These are phyloP conservation scores for Artemia franciscana DNA, from an alignment of 1,140 invertebrate genomes.

Conservation along the genomic window DNA sequence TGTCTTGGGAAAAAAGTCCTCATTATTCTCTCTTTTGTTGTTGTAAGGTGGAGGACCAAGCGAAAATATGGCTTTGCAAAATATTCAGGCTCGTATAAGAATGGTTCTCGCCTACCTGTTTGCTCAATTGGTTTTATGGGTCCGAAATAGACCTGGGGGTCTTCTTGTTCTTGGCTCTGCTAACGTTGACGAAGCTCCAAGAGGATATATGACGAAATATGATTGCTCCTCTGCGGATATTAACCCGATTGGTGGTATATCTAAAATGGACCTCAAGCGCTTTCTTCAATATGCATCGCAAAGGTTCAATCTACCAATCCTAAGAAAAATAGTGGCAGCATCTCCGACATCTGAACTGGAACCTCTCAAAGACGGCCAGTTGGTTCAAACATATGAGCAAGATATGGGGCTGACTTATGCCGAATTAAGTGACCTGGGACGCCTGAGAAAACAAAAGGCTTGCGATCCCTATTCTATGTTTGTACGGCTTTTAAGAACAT, in stretches of 20 bases:
- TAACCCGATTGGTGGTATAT: conserved; percentile 95
- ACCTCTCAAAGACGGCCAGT: conserved; percentile 48
- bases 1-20: too few relatives aligned
- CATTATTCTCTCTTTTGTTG: too few relatives aligned
- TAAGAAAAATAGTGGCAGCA: conserved; percentile 57
- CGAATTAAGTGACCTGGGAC: conserved; percentile 70
- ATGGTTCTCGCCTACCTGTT: conserved; percentile 93
- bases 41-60: conserved; percentile 51
- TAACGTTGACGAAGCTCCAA: conserved; percentile 88
- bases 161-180: conserved; percentile 81
- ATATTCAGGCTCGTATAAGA: conserved; percentile 76
- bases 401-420: conserved; percentile 95
- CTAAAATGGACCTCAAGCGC: conserved; percentile 69
- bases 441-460: conserved; percentile 54
- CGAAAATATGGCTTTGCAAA: conserved; percentile 86
- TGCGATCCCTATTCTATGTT: conserved; percentile 96
- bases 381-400: conserved; percentile 55
- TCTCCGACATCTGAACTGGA: conserved; percentile 88
- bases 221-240: conserved; percentile 97
- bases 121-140: conserved; percentile 82
- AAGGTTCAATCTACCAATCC: conserved; percentile 39
- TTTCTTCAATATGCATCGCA: conserved; percentile 45
- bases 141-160: conserved; percentile 60
- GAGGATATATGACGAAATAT: conserved; percentile 97
- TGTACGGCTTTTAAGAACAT: conserved; percentile 57